These are phyloP conservation scores for Artibeus lituratus DNA, from an alignment of 2,797 vertebrate genomes.

Conservation along the genomic window DNA sequence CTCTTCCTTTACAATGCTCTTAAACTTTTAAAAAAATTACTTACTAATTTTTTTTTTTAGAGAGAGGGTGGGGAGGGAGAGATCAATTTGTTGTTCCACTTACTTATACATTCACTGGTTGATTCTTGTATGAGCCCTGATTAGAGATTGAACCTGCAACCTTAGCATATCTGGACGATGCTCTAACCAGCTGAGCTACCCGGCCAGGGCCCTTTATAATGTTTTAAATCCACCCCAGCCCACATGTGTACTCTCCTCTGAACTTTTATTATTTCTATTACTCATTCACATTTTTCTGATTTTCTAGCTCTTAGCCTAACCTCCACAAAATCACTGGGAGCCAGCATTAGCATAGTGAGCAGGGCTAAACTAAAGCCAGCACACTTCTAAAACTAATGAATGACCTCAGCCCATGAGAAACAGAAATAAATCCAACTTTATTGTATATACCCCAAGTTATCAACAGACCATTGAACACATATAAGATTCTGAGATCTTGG, in stretches of 20 bases:
- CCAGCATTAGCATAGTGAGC: neutral
- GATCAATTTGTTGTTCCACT: too few relatives aligned
- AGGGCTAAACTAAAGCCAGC: constrained; percentile 24
- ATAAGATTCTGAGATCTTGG: neutral
- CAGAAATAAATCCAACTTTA: constrained; percentile 30
- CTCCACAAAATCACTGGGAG: neutral
- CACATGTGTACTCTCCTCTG: neutral
- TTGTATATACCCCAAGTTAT: neutral
- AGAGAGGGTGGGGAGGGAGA: too few relatives aligned
- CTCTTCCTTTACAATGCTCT: neutral
- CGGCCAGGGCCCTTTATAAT: too few relatives aligned
- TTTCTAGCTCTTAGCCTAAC: constrained; percentile 29
- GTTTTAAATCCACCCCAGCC: neutral
- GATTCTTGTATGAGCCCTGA: too few relatives aligned
- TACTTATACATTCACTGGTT: too few relatives aligned
- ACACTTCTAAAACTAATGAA: neutral
- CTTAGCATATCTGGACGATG: too few relatives aligned
- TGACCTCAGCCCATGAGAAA: neutral
- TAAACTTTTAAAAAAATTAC: neutral
- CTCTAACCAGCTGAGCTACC: too few relatives aligned
- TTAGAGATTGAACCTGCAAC: too few relatives aligned
- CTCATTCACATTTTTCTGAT: neutral
- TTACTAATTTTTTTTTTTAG: too few relatives aligned
- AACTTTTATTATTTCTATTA: neutral
- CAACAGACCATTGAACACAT: neutral